Percentiles rank a stretch among this genome's conserved stretches.
These are phyloP conservation scores for Epinephelus awoara DNA, from an alignment of 2,797 vertebrate species.

Conservation along the genomic window DNA sequence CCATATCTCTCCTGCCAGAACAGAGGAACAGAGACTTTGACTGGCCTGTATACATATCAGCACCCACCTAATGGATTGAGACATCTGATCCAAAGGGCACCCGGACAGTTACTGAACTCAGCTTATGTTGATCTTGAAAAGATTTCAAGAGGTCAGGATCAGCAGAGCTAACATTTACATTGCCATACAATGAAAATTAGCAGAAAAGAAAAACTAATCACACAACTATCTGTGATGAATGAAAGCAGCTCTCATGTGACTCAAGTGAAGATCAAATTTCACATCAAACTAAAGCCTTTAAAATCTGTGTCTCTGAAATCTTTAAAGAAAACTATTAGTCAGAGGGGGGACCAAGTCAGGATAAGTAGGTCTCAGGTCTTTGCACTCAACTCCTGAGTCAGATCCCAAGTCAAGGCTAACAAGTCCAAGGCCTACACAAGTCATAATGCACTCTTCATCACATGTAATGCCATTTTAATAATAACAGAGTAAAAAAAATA, in stretches of 20 bases:
- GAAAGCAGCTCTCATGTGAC: neutral
- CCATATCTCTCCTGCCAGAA: constrained; percentile 59
- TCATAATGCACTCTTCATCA: no score
- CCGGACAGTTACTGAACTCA: constrained; percentile 50
- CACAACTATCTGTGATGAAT: neutral
- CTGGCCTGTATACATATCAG: constrained; percentile 69
- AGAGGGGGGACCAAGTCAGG: no score
- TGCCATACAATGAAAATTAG: neutral
- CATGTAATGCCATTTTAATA: no score
- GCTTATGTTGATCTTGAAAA: constrained; percentile 50
- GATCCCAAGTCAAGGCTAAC: no score
- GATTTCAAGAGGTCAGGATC: constrained; percentile 43
- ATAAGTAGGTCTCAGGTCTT: no score
- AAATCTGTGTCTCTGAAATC: neutral
- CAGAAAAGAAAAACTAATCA: neutral
- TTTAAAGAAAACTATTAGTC: neutral
- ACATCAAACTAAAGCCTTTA: neutral
- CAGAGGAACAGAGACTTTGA: constrained; percentile 75
- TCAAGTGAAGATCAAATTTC: neutral
- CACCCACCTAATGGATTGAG: constrained; percentile 29
- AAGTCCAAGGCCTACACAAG: no score
- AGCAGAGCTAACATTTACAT: neutral
- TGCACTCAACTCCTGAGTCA: no score
- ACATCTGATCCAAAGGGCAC: constrained; percentile 70
- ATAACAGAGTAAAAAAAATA: no score